phyloP scores from a whole-genome alignment of 2,888 invertebrate genomes.

The Amblyjoppa fuscipennis region DNA sequence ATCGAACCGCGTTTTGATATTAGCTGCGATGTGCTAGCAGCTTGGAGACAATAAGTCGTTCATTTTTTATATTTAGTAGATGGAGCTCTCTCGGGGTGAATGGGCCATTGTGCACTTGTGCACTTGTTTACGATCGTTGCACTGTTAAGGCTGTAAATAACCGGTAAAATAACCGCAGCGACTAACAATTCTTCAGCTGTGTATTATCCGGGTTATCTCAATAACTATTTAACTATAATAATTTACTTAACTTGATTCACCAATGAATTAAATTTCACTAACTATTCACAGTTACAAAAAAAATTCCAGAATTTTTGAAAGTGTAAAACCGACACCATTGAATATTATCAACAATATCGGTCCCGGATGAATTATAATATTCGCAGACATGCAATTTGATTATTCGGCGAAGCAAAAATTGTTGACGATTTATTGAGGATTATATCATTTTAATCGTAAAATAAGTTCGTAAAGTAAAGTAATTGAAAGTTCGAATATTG shows the following conservation, averaged over 20 bases:
- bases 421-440: not conserved
- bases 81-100: too few species aligned
- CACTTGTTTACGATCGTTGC: not conserved
- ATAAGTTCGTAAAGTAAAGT: not conserved
- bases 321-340: not conserved
- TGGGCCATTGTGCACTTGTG: too few species aligned
- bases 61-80: too few species aligned
- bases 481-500: not conserved
- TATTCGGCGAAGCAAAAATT: not conserved
- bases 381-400: not conserved
- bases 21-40: too few species aligned
- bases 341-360: not conserved
- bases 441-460: not conserved
- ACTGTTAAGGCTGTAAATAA: not conserved
- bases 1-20: too few species aligned
- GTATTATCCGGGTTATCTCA: not conserved
- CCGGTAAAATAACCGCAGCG: not conserved
- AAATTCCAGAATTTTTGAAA: not conserved
- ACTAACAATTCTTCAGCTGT: not conserved
- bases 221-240: too few species aligned
- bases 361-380: too few species aligned
- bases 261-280: too few species aligned
- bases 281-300: not conserved
- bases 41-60: too few species aligned
- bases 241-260: too few species aligned